phyloP scores from a whole-genome alignment of 2,888 invertebrate species.

The Margaritifera margaritifera region DNA sequence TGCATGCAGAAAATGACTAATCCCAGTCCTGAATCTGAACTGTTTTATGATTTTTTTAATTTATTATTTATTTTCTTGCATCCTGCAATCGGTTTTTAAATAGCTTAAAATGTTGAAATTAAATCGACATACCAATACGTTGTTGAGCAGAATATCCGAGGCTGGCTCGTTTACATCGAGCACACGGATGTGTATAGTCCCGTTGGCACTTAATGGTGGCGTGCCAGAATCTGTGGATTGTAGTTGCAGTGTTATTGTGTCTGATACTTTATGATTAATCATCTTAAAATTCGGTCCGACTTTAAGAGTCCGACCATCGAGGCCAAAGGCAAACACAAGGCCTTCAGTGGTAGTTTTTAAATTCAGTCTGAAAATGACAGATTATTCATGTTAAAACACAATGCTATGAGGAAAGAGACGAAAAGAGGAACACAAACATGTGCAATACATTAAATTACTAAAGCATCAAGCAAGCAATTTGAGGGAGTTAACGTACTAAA shows the following conservation, averaged over 20 bases:
- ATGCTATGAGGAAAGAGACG: not conserved
- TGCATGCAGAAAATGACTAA: too few relatives aligned
- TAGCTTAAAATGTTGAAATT: not conserved
- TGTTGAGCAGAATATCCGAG: constrained; percentile 33
- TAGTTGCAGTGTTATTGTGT: constrained; percentile 37
- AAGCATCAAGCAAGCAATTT: too few relatives aligned
- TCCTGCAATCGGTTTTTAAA: not conserved
- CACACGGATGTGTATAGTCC: constrained; percentile 33
- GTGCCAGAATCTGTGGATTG: constrained; percentile 41
- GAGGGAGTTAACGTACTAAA: too few relatives aligned
- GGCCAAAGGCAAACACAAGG: constrained; percentile 23
- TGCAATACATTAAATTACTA: too few relatives aligned
- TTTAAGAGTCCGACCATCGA: constrained; percentile 32
- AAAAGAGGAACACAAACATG: too few relatives aligned
- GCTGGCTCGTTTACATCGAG: constrained; percentile 49
- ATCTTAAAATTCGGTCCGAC: constrained; percentile 24
- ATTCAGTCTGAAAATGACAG: constrained; percentile 25
- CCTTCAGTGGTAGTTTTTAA: constrained; percentile 23
- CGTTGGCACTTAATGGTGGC: constrained; percentile 27
- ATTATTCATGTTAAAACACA: not conserved
- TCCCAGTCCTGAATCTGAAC: too few relatives aligned
- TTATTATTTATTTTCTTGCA: too few relatives aligned
- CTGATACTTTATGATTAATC: constrained; percentile 37
- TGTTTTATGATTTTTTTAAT: too few relatives aligned
- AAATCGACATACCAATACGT: constrained; percentile 11